Evolutionary conservation across 2,113 vertebrate species (phyloP).

Genomic region (Lutjanus erythropterus): DNA sequence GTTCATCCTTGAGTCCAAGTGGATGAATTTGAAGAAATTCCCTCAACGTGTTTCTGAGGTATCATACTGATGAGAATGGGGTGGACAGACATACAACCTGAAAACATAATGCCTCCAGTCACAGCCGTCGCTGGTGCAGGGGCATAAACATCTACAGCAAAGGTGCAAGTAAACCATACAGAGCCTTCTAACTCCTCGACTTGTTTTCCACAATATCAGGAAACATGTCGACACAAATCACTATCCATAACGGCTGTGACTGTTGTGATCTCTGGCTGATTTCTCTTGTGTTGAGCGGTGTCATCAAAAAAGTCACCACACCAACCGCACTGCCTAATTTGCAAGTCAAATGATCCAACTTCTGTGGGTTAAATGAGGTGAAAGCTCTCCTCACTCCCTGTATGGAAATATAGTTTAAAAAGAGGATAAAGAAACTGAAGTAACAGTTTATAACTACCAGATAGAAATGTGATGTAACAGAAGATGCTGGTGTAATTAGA

Average conservation of each 20-base stretch:
- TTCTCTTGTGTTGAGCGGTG: background rate
- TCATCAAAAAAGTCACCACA: constrained; percentile 2
- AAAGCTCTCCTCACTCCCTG: background rate
- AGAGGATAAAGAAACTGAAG: background rate
- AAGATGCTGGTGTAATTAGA: background rate
- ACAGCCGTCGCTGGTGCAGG: too few relatives aligned
- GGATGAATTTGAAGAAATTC: too few relatives aligned
- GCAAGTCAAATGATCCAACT: background rate
- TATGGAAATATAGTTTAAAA: background rate
- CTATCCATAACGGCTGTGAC: background rate
- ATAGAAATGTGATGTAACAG: background rate
- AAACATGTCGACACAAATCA: constrained; percentile 10
- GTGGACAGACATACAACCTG: too few relatives aligned
- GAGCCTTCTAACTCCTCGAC: background rate
- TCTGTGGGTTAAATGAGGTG: background rate
- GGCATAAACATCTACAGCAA: background rate
- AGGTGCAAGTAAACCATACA: background rate
- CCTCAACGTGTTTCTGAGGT: too few relatives aligned
- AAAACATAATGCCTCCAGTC: too few relatives aligned
- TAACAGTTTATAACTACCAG: background rate
- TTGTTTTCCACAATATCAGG: background rate
- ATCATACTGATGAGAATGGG: too few relatives aligned
- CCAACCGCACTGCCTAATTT: background rate
- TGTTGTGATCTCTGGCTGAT: constrained; percentile 5
- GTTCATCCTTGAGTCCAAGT: too few relatives aligned